Evolutionary conservation across 30 jellyfish, hydroid and myxozoan species (phyloP).

Genomic region (Mastigias papua): DNA sequence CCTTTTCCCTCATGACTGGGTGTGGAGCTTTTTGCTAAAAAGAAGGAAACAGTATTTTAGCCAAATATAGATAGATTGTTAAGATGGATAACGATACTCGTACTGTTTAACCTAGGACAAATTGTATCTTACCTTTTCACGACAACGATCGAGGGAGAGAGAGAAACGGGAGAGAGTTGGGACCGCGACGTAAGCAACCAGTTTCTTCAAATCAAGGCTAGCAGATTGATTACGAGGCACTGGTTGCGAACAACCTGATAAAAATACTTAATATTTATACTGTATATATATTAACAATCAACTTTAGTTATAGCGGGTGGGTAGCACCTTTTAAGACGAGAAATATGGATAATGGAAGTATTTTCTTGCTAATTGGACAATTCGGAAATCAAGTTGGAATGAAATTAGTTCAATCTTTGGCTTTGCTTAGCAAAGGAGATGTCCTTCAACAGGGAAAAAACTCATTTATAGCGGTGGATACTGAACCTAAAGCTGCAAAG

Average conservation of each 20-base stretch:
- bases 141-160: constrained; percentile 51
- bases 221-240: constrained; percentile 1
- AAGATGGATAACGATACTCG: constrained; percentile 17
- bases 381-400: constrained; percentile 69
- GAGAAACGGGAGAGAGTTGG: constrained; percentile 4
- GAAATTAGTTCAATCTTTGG: constrained; percentile 8
- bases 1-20: constrained; percentile 78
- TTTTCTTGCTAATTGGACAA: constrained; percentile 58
- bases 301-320: too few species aligned
- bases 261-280: too few species aligned
- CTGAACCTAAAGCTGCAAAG: constrained; percentile 39
- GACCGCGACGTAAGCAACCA: neutral
- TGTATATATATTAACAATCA: too few species aligned
- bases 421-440: neutral
- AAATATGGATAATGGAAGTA: constrained; percentile 3
- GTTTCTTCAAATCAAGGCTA: constrained; percentile 1
- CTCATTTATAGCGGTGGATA: constrained; percentile 43
- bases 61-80: constrained; percentile 1
- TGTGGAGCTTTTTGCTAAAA: constrained; percentile 37
- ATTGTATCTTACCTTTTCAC: neutral
- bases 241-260: neutral
- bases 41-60: neutral
- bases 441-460: neutral
- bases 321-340: neutral
- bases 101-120: neutral